Base-by-base conservation (phyloP, 2,888 invertebrate genomes). In the Patella ulyssiponensis region DNA sequence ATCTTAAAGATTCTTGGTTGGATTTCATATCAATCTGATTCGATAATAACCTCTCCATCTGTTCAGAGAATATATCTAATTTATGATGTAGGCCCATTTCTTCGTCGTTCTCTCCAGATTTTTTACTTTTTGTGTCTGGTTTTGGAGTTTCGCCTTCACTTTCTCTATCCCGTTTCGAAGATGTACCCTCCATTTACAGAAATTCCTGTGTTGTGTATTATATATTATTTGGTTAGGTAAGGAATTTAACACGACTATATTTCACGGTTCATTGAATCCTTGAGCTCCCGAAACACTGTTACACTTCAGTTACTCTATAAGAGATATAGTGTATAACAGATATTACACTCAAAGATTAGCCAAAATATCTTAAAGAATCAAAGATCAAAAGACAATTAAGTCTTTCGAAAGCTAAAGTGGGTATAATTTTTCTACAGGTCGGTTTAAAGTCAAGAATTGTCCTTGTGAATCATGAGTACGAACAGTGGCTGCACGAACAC, bases 61-160 rank as follows among this genome's bases (percentile, higher is more conserved):
- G 58, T 58, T 58, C 11, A 5, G 27, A 27, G 27, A 27, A 27
- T 27, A 27, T 27, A 27, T 27, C 27, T 27, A 27, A 27, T 27
- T 27, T 27, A 27, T 27, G 27, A 27, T 27, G 27, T 27, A 27
- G 27, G 27, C 2, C 27, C 54, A 54, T 17, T 15, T 15, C 58
- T 15, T n/a, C 15, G n/a, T 11, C 5, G 58, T 58, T 58, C 58
- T 58, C 17, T 15, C 33, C 33, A 33, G 58, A 58, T 58, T 58
- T n/a, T 9, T 58, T 58, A 58, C 58, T 58, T 58, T 58, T 17
- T 58, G 20, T n/a, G 2, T 58, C 58, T 20, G 58, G 58, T 58
- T 58, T 58, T 58, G 58, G 58, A 7, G 58, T 58, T 14, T 58
- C 58, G 15, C 58, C 58, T 58, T 58, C 58, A 58, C 58, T 58